Percentiles rank a stretch among this genome's conserved stretches.
phyloP scores from a whole-genome alignment of 2,113 vertebrate genomes.

The Mesitornis unicolor region DNA sequence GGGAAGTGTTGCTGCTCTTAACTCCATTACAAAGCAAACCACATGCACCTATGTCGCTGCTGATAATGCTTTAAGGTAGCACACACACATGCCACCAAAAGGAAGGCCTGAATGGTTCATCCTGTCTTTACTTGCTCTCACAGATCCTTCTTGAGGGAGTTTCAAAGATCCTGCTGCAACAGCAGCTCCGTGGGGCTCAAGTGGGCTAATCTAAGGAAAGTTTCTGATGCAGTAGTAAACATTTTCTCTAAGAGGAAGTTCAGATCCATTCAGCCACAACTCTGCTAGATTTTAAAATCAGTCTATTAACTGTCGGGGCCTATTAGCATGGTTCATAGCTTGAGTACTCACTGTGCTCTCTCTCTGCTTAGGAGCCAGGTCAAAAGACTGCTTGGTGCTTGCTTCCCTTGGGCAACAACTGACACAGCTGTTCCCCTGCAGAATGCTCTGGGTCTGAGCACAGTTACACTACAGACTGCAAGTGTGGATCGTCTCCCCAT shows the following conservation, averaged over 20 bases:
- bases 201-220: background rate
- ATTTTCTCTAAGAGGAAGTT: background rate
- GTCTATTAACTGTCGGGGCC: background rate
- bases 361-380: background rate
- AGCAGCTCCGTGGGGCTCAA: rapidly evolving
- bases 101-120: background rate
- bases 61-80: background rate
- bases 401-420: background rate
- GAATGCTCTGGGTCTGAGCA: background rate
- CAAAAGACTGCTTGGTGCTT: background rate
- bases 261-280: background rate
- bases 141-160: background rate
- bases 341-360: background rate
- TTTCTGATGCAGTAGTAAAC: background rate
- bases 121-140: background rate
- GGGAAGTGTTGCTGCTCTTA: background rate
- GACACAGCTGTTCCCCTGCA: background rate
- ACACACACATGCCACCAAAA: rapidly evolving
- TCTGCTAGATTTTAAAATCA: background rate
- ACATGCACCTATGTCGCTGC: rapidly evolving
- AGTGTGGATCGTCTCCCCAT: rapidly evolving
- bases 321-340: background rate
- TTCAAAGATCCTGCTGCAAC: background rate
- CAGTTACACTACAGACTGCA: background rate
- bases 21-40: background rate